Evolutionary conservation across 1,140 invertebrate species (phyloP).

Genomic region (Forficula auricularia): DNA sequence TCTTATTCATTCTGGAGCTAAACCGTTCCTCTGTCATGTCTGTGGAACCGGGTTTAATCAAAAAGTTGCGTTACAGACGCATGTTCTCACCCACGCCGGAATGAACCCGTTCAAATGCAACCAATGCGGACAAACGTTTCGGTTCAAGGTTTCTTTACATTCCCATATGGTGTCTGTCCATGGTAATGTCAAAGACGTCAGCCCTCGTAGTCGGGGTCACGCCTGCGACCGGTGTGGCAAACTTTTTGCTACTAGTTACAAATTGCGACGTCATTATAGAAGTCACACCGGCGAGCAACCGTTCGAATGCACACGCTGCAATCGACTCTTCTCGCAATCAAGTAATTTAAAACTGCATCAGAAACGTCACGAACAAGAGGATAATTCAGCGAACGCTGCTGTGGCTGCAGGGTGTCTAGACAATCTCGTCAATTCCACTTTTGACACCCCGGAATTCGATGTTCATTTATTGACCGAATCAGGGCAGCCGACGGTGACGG

Average conservation of each 20-base stretch:
- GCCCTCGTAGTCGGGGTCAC: slow-evolving; percentile 14
- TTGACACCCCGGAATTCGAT: too few relatives aligned
- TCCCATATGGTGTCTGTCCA: slow-evolving; percentile 29
- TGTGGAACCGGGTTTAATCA: slow-evolving; percentile 40
- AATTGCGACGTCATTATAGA: slow-evolving; percentile 27
- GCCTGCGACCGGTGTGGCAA: slow-evolving; percentile 27
- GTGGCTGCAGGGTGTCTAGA: too few relatives aligned
- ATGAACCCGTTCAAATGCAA: slow-evolving; percentile 36
- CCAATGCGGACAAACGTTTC: slow-evolving; percentile 32
- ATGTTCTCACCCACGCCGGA: slow-evolving; percentile 32
- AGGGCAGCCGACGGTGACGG: too few relatives aligned
- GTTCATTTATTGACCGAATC: too few relatives aligned
- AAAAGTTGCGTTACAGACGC: slow-evolving; percentile 33
- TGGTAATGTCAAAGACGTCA: slow-evolving; percentile 9
- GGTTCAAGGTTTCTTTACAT: slow-evolving; percentile 26
- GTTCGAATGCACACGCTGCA: slow-evolving; percentile 8
- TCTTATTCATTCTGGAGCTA: slow-evolving; percentile 19
- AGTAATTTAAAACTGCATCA: slow-evolving; percentile 10
- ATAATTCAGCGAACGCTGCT: neutral
- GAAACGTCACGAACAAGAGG: slow-evolving; percentile 6
- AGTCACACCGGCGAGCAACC: slow-evolving; percentile 19
- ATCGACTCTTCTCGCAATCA: slow-evolving; percentile 8
- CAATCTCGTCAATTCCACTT: too few relatives aligned
- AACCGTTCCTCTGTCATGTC: slow-evolving; percentile 28
- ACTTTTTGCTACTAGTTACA: slow-evolving; percentile 29